Conservation (phyloP, 2,888 invertebrate species). For the Cryptus armator region DNA sequence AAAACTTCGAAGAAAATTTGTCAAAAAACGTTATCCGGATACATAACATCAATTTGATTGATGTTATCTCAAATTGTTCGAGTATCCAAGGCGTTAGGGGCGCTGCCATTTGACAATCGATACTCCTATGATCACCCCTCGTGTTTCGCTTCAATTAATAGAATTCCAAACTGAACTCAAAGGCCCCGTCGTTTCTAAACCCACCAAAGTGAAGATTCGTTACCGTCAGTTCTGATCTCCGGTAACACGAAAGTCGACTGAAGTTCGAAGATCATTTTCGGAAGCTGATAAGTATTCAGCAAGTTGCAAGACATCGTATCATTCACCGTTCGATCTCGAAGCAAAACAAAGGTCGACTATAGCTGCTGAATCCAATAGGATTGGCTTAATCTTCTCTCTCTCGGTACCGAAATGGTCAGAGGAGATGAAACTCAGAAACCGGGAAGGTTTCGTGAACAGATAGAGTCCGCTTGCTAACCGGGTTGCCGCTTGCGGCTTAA, state of each 20-base stretch:
- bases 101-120: slow-evolving; percentile 63
- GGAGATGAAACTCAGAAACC: slow-evolving; percentile 16
- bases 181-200: not conserved
- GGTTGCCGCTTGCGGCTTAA: not conserved
- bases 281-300: not conserved
- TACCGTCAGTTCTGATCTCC: not conserved
- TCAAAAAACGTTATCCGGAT: slow-evolving; percentile 24
- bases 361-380: slow-evolving; percentile 3
- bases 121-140: slow-evolving; percentile 29
- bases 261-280: not conserved
- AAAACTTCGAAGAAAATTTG: not conserved
- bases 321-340: not conserved
- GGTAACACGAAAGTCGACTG: not conserved
- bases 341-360: not conserved
- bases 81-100: slow-evolving; percentile 70
- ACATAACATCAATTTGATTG: slow-evolving; percentile 76
- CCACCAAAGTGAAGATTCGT: slow-evolving; percentile 14
- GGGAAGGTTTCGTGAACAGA: not conserved
- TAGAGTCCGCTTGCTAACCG: not conserved
- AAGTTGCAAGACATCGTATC: not conserved
- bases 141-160: slow-evolving; percentile 75
- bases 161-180: slow-evolving; percentile 70
- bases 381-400: not conserved
- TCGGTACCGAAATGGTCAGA: not conserved
- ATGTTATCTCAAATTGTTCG: slow-evolving; percentile 75